These are phyloP conservation scores for Hemaris fuciformis DNA, from an alignment of 2,888 invertebrate species.

Conservation along the genomic window DNA sequence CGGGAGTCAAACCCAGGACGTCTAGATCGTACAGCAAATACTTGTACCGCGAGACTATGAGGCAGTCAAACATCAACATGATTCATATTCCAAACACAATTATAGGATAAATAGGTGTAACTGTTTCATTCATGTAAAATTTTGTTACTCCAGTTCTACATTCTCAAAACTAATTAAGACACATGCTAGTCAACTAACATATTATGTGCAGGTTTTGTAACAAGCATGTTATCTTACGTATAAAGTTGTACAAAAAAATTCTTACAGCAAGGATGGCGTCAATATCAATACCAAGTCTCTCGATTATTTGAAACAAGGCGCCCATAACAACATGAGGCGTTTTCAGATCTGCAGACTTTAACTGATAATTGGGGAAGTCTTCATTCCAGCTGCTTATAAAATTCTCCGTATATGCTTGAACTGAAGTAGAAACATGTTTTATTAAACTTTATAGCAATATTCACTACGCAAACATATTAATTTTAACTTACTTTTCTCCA, in stretches of 20 bases:
- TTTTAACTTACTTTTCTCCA: conserved; percentile 10
- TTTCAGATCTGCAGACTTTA: conserved; percentile 54
- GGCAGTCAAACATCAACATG: too few species aligned
- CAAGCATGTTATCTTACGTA: too few species aligned
- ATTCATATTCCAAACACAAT: too few species aligned
- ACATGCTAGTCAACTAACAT: too few species aligned
- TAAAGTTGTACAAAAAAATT: conserved; percentile 14
- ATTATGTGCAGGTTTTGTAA: too few species aligned
- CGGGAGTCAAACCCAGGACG: too few species aligned
- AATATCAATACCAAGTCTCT: conserved; percentile 58
- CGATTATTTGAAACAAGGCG: conserved; percentile 56
- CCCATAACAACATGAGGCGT: conserved; percentile 60
- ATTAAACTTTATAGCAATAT: background rate
- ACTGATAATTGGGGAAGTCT: conserved; percentile 48
- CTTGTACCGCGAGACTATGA: too few species aligned
- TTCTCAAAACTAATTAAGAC: too few species aligned
- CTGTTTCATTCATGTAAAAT: too few species aligned
- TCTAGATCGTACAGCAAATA: too few species aligned
- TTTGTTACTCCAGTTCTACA: too few species aligned
- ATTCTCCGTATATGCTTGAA: conserved; percentile 41
- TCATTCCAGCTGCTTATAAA: conserved; percentile 61
- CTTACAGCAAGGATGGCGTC: conserved; percentile 58
- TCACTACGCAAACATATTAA: background rate
- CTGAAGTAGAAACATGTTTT: conserved; percentile 23
- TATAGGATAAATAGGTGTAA: too few species aligned